Base-by-base conservation (phyloP, 1,140 invertebrate genomes). In the Coenobita brevimanus region DNA sequence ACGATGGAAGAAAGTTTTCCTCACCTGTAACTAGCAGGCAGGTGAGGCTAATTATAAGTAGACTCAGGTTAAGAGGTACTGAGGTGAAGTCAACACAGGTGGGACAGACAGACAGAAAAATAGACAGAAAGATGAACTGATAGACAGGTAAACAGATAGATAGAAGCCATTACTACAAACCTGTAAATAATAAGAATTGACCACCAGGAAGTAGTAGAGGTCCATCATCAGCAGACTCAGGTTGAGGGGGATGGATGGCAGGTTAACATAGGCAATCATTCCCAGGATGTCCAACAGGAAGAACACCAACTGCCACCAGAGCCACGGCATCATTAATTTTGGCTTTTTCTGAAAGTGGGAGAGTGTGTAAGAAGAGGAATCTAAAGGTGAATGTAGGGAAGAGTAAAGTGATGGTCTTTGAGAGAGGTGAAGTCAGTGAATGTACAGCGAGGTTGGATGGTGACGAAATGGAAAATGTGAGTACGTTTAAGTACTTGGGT, bases 191-290 rank as follows among this genome's bases (percentile, higher is more conserved):
- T 69, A 82, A 8, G 80, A 82, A 38, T 82, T 82, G 21, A 82
- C 80, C 41, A 82, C 64, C n/a, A 82, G 62, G 64, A 71, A 82
- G 80, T 69, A 69, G 80, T 82, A 82, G 17, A 82, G 33, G 33
- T 17, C 41, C 30, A 82, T 17, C 8, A 82, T 43, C 38, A 82
- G 36, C 8, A 71, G 1, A n/a, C 13, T 67, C 13, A 82, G 50
- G 24, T 24, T 71, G 38, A 43, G 13, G 13, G 67, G 8, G 38
- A 67, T 30, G 62, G 67, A 33, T 17, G 33, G 13, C 17, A 13
- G 24, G 36, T 41, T 60, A 36, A 15, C 8, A 24, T 46, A 24
- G 41, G 43, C 43, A 50, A 69, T 46, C n/a, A 82, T 21, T 24
- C 27, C 62, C 41, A 82, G 13, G n/a, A 82, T 36, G 38, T 3